Percentiles rank a stretch among this genome's conserved stretches.
These are phyloP conservation scores for Babylonia areolata DNA, from an alignment of 1,140 invertebrate genomes.

Conservation along the genomic window DNA sequence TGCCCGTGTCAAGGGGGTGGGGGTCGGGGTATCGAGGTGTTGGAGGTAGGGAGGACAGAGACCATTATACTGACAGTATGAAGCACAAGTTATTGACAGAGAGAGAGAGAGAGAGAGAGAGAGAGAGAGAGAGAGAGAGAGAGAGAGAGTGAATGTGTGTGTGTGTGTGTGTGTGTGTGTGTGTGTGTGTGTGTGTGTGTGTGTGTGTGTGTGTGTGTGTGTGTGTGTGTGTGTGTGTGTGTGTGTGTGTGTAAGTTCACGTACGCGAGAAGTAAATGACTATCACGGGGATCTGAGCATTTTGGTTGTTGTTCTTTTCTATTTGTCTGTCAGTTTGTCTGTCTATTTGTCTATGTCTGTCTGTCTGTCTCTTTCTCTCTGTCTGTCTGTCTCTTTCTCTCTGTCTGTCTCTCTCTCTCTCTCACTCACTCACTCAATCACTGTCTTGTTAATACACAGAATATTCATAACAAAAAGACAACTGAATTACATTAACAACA, in stretches of 20 bases:
- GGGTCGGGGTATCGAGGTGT: no score
- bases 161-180: conserved; percentile 22
- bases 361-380: not conserved
- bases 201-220: conserved; percentile 1
- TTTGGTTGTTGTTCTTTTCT: no score
- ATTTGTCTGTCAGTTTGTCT: no score
- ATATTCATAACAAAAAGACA: not conserved
- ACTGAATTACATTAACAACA: no score
- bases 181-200: conserved; percentile 6
- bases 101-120: no score
- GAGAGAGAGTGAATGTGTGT: not conserved
- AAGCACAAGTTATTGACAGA: no score
- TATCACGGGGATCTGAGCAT: no score
- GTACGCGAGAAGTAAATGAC: no score
- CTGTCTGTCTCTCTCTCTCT: not conserved
- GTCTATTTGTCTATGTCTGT: not conserved
- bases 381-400: not conserved
- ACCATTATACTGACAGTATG: no score
- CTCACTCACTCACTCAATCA: not conserved
- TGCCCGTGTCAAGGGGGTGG: no score
- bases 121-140: not conserved
- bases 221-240: conserved; percentile 18
- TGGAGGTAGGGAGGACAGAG: no score
- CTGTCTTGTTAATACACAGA: no score
- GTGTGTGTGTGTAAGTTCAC: conserved; percentile 4